Base-by-base conservation (phyloP, 2,113 vertebrate species). In the Clarias gariepinus region DNA sequence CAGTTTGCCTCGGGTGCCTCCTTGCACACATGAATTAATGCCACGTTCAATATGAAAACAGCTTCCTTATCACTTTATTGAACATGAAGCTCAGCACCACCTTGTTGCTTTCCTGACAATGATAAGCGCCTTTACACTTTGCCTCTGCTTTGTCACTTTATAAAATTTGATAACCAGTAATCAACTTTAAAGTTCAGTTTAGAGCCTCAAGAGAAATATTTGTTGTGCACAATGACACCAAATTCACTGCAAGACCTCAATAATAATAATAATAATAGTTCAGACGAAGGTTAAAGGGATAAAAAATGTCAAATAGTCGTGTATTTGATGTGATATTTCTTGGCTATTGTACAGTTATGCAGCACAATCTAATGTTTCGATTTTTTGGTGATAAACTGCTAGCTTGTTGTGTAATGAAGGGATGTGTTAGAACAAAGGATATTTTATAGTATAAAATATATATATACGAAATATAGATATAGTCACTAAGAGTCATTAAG, bases 111-210 rank as follows among this genome's bases (percentile, higher is more conserved):
- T 12, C 11, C 8, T 71, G 80, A 33, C 74, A 74, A 25, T 81
- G 69, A 81, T 74, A 86, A 73, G 61, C 23, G 63, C 30, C 36
- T 88, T 55, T 69, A 57, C 21, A 47, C 41, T 63, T 57, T 13
- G 21, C 19, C 28, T 63, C 33, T 52, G 63, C 53, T 77, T 33
- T 82, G 69, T 68, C 60, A 85, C 36, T 86, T 28, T 60, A 57
- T 58, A 8, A 83, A 85, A 33, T 61, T 60, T 86, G 58, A 85
- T 82, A 71, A 69, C 73, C 63, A 63, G 25, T 82, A 82, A 88
- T 86, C 53, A 81, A 73, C 33, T 69, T 6, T 66, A 71, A 69
- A 68, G 63, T 3, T 41, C 25, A 60, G 9, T 52, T 64, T 61
- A 53, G n/a, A 78, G 41, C 36, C 68, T 58, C 18, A 60, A 36